These are phyloP conservation scores for Pseudoatta argentina DNA, from an alignment of 1,140 invertebrate genomes.

Conservation along the genomic window DNA sequence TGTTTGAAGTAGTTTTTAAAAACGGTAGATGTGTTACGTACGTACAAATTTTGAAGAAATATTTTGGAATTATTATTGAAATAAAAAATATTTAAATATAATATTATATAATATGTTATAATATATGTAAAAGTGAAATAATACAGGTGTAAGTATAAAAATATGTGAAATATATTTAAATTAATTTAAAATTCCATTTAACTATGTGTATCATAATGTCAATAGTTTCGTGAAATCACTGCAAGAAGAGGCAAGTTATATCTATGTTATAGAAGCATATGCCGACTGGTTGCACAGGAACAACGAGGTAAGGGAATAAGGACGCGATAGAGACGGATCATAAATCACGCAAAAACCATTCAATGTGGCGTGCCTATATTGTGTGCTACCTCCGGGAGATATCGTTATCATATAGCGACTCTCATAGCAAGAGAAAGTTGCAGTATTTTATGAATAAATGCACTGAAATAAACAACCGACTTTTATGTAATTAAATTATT, in stretches of 20 bases:
- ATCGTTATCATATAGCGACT: constrained; percentile 66
- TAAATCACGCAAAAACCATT: constrained; percentile 64
- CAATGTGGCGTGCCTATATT: constrained; percentile 28
- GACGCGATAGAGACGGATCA: constrained; percentile 50
- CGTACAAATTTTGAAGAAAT: neutral
- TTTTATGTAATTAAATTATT: constrained; percentile 43
- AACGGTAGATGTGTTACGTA: neutral
- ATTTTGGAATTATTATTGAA: neutral
- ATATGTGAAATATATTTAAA: neutral
- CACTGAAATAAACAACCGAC: constrained; percentile 47
- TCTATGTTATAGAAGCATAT: constrained; percentile 19
- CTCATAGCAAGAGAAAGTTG: constrained; percentile 36
- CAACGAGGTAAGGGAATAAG: constrained; percentile 64
- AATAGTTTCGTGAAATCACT: constrained; percentile 12
- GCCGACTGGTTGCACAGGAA: constrained; percentile 16
- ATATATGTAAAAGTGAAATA: neutral
- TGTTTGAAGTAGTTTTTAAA: neutral
- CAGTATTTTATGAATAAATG: constrained; percentile 54
- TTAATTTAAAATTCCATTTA: neutral
- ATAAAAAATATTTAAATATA: neutral
- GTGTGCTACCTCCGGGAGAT: constrained; percentile 32
- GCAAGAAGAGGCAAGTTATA: constrained; percentile 22
- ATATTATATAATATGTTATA: no score
- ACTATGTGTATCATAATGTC: neutral
- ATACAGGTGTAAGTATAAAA: neutral